Evolutionary conservation across 64 coral and sea anemone species (phyloP).

Genomic region (Cladopsammia gracilis): DNA sequence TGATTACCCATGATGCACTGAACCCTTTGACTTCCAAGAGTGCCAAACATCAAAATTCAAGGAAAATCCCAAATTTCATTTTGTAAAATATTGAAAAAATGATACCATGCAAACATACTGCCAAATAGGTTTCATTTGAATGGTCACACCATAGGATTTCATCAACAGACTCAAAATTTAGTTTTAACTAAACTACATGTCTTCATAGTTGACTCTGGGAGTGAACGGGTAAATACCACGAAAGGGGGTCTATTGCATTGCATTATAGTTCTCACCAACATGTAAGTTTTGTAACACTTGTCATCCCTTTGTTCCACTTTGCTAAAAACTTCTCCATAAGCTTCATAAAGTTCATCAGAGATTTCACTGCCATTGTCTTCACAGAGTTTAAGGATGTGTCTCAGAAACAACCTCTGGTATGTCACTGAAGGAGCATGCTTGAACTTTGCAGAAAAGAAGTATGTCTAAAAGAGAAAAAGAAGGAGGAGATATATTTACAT

Average conservation of each 20-base stretch:
- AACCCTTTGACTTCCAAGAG: too few relatives aligned
- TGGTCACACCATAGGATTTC: too few relatives aligned
- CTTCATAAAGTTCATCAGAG: constrained; percentile 76
- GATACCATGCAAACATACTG: too few relatives aligned
- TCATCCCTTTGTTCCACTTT: constrained; percentile 23
- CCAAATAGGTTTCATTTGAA: too few relatives aligned
- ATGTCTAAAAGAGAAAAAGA: constrained; percentile 40
- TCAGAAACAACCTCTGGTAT: constrained; percentile 78
- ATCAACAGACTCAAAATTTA: too few relatives aligned
- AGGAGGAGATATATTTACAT: background rate
- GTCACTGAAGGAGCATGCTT: constrained; percentile 58
- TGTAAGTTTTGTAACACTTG: constrained; percentile 74
- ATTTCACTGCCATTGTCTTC: constrained; percentile 58
- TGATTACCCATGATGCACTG: too few relatives aligned
- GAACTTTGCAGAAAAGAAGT: constrained; percentile 36
- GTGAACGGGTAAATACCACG: too few relatives aligned
- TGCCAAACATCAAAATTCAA: too few relatives aligned
- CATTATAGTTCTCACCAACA: constrained; percentile 50
- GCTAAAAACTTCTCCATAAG: constrained; percentile 43
- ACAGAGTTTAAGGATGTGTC: constrained; percentile 40
- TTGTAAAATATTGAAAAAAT: too few relatives aligned
- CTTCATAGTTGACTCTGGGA: too few relatives aligned
- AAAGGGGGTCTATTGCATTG: background rate
- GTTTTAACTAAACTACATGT: too few relatives aligned
- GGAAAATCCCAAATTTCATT: too few relatives aligned